A percentile compares a stretch with the other conserved stretches of the same genome.
Conservation (phyloP, 1,140 invertebrate species). For the Papilio machaon region DNA sequence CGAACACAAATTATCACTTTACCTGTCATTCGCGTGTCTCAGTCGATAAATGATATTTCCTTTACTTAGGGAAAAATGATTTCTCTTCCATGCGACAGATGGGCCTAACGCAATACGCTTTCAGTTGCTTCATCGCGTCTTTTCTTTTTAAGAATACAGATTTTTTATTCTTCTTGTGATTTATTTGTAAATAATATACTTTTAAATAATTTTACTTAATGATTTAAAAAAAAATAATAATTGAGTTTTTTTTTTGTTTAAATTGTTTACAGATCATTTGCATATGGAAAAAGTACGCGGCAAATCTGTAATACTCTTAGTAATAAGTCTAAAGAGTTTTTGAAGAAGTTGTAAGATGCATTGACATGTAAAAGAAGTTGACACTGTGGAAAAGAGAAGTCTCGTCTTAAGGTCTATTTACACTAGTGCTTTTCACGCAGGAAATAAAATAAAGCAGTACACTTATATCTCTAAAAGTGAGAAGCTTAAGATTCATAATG, state of each 20-base stretch:
- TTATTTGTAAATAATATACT: not conserved
- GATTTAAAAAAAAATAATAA: too few species aligned
- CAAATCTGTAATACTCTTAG: too few species aligned
- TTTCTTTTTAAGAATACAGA: not conserved
- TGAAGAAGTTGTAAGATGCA: too few species aligned
- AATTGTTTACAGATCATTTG: too few species aligned
- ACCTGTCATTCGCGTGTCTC: slow-evolving; percentile 21
- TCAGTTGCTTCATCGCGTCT: not conserved
- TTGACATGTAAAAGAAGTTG: too few species aligned
- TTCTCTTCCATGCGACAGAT: slow-evolving; percentile 21
- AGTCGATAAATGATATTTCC: slow-evolving; percentile 20
- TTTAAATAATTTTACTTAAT: not conserved
- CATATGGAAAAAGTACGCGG: too few species aligned
- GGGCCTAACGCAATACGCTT: not conserved
- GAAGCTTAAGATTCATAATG: slow-evolving; percentile 19
- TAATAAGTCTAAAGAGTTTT: too few species aligned
- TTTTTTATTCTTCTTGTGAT: not conserved
- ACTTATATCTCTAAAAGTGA: slow-evolving; percentile 5
- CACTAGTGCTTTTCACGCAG: not conserved
- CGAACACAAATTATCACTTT: slow-evolving; percentile 34
- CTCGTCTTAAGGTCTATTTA: not conserved
- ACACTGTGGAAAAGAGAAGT: too few species aligned
- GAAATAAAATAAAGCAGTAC: not conserved
- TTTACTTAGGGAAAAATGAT: slow-evolving; percentile 28
- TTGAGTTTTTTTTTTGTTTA: too few species aligned